Evolutionary conservation across 2,113 vertebrate species (phyloP).

Genomic region (Pteropus alecto): DNA sequence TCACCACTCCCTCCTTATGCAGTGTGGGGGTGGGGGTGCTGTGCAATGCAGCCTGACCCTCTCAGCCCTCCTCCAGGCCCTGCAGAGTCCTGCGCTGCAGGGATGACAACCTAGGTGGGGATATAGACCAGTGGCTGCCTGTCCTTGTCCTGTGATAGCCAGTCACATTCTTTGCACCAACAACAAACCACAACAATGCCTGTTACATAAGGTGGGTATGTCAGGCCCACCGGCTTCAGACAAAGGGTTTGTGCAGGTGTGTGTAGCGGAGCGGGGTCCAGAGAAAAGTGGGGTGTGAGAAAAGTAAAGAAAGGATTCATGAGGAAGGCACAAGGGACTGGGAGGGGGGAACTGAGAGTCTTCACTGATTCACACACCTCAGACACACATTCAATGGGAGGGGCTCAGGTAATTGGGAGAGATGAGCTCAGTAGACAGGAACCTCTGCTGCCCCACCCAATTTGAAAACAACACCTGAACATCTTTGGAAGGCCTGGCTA

Average conservation of each 20-base stretch:
- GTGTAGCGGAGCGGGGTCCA: fast-evolving
- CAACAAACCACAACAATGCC: not conserved
- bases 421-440: slow-evolving; percentile 47
- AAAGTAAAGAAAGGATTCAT: not conserved
- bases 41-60: not conserved
- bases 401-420: not conserved
- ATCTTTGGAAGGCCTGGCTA: not conserved
- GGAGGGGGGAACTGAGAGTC: not conserved
- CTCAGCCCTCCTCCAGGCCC: not conserved
- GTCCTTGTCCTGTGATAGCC: not conserved
- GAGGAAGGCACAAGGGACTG: not conserved
- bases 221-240: not conserved
- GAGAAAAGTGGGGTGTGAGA: not conserved
- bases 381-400: not conserved
- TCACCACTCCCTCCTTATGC: not conserved
- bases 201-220: not conserved
- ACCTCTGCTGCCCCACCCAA: not conserved
- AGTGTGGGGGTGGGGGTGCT: not conserved
- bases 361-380: not conserved
- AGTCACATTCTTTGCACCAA: not conserved
- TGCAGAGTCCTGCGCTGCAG: not conserved
- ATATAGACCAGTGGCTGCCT: not conserved
- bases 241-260: fast-evolving
- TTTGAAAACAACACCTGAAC: slow-evolving; percentile 33
- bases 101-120: too few relatives aligned